phyloP scores from a whole-genome alignment of 2,888 invertebrate genomes.

The Acleris holmiana region DNA sequence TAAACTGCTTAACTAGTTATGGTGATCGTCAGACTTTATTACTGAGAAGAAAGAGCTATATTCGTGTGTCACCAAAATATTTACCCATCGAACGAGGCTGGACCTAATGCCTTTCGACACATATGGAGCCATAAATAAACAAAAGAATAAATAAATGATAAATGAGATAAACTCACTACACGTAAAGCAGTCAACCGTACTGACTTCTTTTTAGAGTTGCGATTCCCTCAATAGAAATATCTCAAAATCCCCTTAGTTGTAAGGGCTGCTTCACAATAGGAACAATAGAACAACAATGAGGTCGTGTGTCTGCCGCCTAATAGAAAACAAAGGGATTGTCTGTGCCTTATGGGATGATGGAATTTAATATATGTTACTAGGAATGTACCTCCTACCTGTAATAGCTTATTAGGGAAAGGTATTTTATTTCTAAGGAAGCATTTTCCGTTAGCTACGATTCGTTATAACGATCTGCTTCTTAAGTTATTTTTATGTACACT shows the following conservation, averaged over 20 bases:
- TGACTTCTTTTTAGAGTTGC: background rate
- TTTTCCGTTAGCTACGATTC: background rate
- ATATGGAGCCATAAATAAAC: slow-evolving; percentile 10
- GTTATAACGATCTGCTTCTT: too few species aligned
- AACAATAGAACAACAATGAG: slow-evolving; percentile 32
- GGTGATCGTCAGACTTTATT: background rate
- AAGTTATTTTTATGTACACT: too few species aligned
- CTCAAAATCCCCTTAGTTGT: slow-evolving; percentile 7
- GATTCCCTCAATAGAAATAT: background rate
- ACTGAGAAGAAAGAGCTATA: background rate
- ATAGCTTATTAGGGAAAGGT: slow-evolving; percentile 2
- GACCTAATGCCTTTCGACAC: background rate
- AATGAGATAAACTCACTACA: background rate
- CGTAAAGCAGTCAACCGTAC: background rate
- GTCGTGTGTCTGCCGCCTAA: slow-evolving; percentile 30
- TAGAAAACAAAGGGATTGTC: slow-evolving; percentile 33
- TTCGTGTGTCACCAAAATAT: background rate
- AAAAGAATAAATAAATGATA: slow-evolving; percentile 14
- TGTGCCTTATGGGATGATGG: slow-evolving; percentile 23
- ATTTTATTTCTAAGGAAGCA: background rate
- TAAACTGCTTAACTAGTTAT: too few species aligned
- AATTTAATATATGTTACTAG: slow-evolving; percentile 1
- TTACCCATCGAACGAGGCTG: background rate
- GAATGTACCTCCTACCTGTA: background rate
- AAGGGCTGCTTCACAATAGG: slow-evolving; percentile 32